Conservation (phyloP, 2,888 invertebrate genomes). For the Nipponacmea schrenckii region DNA sequence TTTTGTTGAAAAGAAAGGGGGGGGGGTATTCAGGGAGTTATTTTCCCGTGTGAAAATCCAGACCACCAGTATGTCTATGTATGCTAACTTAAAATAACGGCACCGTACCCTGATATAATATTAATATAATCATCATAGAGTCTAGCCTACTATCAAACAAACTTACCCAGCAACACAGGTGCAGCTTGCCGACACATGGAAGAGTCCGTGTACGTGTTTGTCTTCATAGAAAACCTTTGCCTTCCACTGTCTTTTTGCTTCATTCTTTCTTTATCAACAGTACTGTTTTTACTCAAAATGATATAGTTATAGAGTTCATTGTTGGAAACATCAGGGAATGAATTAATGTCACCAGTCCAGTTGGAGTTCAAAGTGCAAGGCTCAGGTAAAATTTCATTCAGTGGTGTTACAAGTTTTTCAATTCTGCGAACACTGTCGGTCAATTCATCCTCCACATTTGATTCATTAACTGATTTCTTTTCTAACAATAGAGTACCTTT, state of each 20-base stretch:
- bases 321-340: neutral
- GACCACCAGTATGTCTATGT: too few relatives aligned
- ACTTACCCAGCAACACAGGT: neutral
- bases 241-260: too few relatives aligned
- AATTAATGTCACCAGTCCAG: neutral
- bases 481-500: neutral
- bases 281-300: neutral
- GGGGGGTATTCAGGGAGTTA: too few relatives aligned
- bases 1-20: too few relatives aligned
- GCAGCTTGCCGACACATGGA: neutral
- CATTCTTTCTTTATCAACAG: neutral
- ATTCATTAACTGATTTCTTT: neutral
- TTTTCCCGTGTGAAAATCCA: too few relatives aligned
- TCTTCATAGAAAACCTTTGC: neutral
- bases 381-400: neutral
- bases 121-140: neutral
- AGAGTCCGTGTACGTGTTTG: neutral
- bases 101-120: too few relatives aligned
- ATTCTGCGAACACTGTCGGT: neutral
- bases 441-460: neutral
- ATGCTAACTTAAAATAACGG: too few relatives aligned
- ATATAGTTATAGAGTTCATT: neutral
- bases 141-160: neutral
- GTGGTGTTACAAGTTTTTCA: neutral
- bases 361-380: neutral